Evolutionary conservation across 1,140 invertebrate genomes (phyloP).

Genomic region (Tetramorium simillimum): DNA sequence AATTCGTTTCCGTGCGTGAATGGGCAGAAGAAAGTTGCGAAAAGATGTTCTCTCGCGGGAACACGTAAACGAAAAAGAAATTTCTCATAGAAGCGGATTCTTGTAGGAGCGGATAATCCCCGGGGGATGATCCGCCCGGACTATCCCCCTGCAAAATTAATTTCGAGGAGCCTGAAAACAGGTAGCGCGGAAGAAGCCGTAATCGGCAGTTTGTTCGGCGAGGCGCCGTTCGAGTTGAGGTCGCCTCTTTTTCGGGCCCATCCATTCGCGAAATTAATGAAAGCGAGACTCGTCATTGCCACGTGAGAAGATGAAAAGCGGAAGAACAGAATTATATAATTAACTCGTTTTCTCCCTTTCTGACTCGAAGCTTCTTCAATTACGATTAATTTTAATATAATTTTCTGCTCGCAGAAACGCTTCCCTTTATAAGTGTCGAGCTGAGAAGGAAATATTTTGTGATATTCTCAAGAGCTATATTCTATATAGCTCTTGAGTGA

Average conservation of each 20-base stretch:
- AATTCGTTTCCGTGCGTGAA: slow-evolving; percentile 47
- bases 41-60: slow-evolving; percentile 32
- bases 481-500: not conserved
- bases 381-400: not conserved
- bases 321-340: not conserved
- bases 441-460: not conserved
- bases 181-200: slow-evolving; percentile 50
- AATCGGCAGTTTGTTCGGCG: slow-evolving; percentile 48
- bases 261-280: slow-evolving; percentile 44
- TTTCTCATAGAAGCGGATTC: slow-evolving; percentile 52
- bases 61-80: slow-evolving; percentile 57
- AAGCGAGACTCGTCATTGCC: not conserved
- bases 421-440: not conserved
- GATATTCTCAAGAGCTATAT: not conserved
- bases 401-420: not conserved
- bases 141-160: slow-evolving; percentile 53
- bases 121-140: slow-evolving; percentile 40
- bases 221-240: not conserved
- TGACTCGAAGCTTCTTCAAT: not conserved
- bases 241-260: not conserved
- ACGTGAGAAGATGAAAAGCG: not conserved
- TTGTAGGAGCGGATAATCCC: slow-evolving; percentile 52
- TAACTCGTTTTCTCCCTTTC: not conserved
- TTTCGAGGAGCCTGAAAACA: slow-evolving; percentile 45
- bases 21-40: slow-evolving; percentile 16